Conservation (phyloP, 2,888 invertebrate genomes). For the Reticulitermes lucifugus region DNA sequence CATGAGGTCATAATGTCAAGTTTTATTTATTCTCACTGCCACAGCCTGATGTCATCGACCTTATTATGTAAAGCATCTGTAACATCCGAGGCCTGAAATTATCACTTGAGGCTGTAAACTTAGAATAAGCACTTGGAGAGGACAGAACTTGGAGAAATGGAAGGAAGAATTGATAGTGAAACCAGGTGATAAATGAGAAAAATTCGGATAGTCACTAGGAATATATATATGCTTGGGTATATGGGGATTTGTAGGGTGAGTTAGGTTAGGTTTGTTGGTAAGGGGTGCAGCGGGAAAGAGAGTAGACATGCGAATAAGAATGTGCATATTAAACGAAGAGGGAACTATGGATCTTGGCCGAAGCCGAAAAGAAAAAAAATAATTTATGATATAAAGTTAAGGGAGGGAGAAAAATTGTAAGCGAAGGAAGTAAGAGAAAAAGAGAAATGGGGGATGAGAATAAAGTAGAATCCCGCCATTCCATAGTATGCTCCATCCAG, state of each 20-base stretch:
- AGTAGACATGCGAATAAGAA: constrained; percentile 46
- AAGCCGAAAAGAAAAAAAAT: constrained; percentile 22
- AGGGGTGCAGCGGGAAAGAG: constrained; percentile 11
- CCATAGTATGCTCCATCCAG: constrained; percentile 36
- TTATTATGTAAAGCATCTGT: background rate
- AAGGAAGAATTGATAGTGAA: background rate
- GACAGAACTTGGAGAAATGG: background rate
- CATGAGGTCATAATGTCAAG: no score
- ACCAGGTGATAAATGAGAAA: background rate
- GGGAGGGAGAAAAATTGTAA: constrained; percentile 44
- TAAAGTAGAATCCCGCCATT: constrained; percentile 39
- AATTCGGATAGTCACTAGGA: background rate
- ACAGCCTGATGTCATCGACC: no score
- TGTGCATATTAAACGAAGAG: constrained; percentile 48
- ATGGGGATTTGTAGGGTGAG: constrained; percentile 3
- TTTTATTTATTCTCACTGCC: no score
- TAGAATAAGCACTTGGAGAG: background rate
- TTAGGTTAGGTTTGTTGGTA: background rate
- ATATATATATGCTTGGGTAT: background rate
- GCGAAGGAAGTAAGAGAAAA: constrained; percentile 39
- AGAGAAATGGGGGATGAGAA: constrained; percentile 10
- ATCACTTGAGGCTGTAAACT: background rate
- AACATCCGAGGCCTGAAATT: background rate
- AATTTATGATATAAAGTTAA: constrained; percentile 40
- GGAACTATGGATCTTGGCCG: constrained; percentile 48